Evolutionary conservation across 2,113 vertebrate species (phyloP).

Genomic region (Haplotaxodon microlepis): DNA sequence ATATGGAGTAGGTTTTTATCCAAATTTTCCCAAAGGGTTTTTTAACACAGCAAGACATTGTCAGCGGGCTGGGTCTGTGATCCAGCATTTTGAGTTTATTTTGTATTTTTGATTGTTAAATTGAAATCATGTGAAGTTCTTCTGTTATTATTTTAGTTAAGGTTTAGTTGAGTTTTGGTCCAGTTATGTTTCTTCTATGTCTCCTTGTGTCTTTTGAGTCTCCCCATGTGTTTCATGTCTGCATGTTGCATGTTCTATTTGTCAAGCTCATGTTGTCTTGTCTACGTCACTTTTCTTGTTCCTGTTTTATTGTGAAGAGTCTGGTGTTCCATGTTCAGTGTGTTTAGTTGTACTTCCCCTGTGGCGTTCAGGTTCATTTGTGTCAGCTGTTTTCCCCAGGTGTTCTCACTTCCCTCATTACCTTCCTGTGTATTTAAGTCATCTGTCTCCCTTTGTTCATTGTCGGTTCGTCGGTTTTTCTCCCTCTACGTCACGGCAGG

Average conservation of each 20-base stretch:
- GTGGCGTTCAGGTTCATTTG: not conserved
- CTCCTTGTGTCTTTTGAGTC: not conserved
- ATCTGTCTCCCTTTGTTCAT: fast-evolving
- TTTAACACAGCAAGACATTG: not conserved
- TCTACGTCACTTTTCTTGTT: fast-evolving
- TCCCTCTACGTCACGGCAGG: fast-evolving
- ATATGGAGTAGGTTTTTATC: not conserved
- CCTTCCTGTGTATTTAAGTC: not conserved
- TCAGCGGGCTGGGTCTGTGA: fast-evolving
- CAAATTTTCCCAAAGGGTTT: not conserved
- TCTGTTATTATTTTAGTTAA: not conserved
- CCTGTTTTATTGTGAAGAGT: not conserved
- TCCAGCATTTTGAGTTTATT: fast-evolving
- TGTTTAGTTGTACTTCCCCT: not conserved
- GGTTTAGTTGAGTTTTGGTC: not conserved
- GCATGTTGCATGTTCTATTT: fast-evolving
- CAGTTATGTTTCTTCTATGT: not conserved
- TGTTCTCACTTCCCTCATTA: not conserved
- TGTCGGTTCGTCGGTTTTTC: not conserved
- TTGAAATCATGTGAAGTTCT: not conserved
- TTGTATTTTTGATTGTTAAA: not conserved
- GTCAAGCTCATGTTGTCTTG: not conserved
- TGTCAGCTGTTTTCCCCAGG: not conserved
- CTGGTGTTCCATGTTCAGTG: not conserved
- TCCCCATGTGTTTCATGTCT: not conserved